Conservation (phyloP, 2,888 invertebrate species). For the Drosophila flavopinicola region DNA sequence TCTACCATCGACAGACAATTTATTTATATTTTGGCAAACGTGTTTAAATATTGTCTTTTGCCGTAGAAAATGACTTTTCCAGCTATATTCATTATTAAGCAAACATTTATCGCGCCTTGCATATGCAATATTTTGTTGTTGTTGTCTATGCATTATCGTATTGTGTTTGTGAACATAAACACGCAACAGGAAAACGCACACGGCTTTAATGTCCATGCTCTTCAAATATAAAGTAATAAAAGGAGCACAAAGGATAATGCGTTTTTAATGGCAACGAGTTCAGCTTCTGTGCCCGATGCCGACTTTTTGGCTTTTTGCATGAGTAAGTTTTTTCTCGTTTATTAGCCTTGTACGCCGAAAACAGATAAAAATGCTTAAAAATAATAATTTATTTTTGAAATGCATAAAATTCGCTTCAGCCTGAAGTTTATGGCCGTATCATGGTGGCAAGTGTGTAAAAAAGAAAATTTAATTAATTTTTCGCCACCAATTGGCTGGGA, state of each 20-base stretch:
- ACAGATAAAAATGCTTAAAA: constrained; percentile 63
- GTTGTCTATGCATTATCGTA: constrained; percentile 55
- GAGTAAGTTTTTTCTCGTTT: constrained; percentile 46
- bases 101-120: constrained; percentile 29
- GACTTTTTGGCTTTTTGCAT: constrained; percentile 56
- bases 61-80: constrained; percentile 6
- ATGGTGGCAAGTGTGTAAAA: constrained; percentile 31
- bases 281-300: constrained; percentile 58
- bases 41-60: constrained; percentile 38
- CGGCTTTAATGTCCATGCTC: constrained; percentile 59
- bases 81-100: constrained; percentile 38
- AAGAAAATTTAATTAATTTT: constrained; percentile 69
- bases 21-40: constrained; percentile 56
- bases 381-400: constrained; percentile 64
- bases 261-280: constrained; percentile 78
- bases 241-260: constrained; percentile 76
- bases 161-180: constrained; percentile 68
- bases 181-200: constrained; percentile 53
- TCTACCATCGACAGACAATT: constrained; percentile 49
- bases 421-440: constrained; percentile 36
- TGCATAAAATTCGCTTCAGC: constrained; percentile 36
- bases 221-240: constrained; percentile 77
- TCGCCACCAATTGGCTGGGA: constrained; percentile 10
- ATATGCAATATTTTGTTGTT: constrained; percentile 37
- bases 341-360: constrained; percentile 45